Evolutionary conservation across 1,140 invertebrate species (phyloP).

Genomic region (Eufriesea mexicana): DNA sequence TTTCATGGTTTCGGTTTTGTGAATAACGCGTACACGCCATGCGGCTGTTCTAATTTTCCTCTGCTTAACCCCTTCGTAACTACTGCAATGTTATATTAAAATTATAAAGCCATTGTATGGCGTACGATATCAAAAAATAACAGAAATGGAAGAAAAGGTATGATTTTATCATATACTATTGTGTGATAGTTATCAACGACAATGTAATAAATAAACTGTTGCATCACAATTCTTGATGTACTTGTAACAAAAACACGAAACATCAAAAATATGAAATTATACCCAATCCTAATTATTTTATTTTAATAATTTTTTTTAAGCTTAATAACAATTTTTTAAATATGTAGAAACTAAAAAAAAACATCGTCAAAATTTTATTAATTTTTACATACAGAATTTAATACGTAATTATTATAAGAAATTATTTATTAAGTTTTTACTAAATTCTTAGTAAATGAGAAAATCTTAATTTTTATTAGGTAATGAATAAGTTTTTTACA

Average conservation of each 20-base stretch:
- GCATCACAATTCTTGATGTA: slow-evolving; percentile 58
- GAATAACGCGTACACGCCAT: slow-evolving; percentile 39
- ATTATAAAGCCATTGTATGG: slow-evolving; percentile 64
- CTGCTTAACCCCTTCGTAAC: slow-evolving; percentile 55
- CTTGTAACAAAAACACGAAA: slow-evolving; percentile 20
- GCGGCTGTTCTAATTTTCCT: slow-evolving; percentile 47
- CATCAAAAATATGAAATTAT: neutral
- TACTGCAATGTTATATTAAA: slow-evolving; percentile 56
- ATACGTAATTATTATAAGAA: no score
- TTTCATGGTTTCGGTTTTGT: slow-evolving; percentile 55
- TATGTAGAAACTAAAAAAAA: neutral
- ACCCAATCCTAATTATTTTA: neutral
- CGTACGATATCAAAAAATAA: slow-evolving; percentile 57
- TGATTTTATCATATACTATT: slow-evolving; percentile 69
- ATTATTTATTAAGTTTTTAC: no score
- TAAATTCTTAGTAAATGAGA: no score
- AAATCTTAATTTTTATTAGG: no score
- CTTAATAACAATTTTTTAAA: neutral
- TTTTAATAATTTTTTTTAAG: neutral
- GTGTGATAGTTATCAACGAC: slow-evolving; percentile 73
- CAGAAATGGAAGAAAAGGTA: slow-evolving; percentile 37
- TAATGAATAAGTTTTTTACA: neutral
- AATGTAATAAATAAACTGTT: slow-evolving; percentile 76
- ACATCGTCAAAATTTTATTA: no score
- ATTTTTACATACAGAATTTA: no score